Percentiles rank a stretch among this genome's conserved stretches.
Conservation (phyloP, 2,797 vertebrate species). For the Oryzias sinensis region DNA sequence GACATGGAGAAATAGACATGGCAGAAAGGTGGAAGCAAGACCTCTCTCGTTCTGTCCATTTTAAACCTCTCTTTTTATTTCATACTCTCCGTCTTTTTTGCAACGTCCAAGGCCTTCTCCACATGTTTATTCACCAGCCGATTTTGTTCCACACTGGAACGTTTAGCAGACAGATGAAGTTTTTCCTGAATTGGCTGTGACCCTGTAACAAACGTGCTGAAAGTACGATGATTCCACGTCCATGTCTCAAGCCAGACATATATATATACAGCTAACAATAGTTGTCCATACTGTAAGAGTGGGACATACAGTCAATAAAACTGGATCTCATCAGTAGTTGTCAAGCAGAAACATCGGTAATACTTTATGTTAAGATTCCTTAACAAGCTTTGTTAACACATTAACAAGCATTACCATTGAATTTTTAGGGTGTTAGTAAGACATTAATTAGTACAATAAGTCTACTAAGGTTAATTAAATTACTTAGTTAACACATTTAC, state of each 20-base stretch:
- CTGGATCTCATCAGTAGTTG: not conserved
- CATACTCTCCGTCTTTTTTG: conserved; percentile 1
- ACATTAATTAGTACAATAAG: too few species aligned
- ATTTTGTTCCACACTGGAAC: conserved; percentile 10
- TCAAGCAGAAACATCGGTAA: too few species aligned
- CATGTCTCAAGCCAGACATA: conserved; percentile 14
- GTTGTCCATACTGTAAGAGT: conserved; percentile 8
- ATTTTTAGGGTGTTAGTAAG: too few species aligned
- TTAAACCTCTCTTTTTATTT: conserved; percentile 25
- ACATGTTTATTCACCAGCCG: conserved; percentile 1
- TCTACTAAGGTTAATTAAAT: too few species aligned
- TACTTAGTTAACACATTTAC: too few species aligned
- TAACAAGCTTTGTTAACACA: too few species aligned
- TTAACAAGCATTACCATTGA: too few species aligned
- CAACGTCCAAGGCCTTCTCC: not conserved
- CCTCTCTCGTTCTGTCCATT: conserved; percentile 31
- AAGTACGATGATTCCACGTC: not conserved
- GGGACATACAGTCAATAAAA: not conserved
- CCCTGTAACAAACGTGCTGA: conserved; percentile 1
- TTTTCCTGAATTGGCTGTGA: conserved; percentile 8
- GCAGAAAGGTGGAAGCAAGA: conserved; percentile 37
- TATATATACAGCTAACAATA: not conserved
- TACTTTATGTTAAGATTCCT: too few species aligned
- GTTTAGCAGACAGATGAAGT: conserved; percentile 8
- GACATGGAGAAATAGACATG: conserved; percentile 34